Conservation (phyloP, 2,113 vertebrate species). For the Rana temporaria region DNA sequence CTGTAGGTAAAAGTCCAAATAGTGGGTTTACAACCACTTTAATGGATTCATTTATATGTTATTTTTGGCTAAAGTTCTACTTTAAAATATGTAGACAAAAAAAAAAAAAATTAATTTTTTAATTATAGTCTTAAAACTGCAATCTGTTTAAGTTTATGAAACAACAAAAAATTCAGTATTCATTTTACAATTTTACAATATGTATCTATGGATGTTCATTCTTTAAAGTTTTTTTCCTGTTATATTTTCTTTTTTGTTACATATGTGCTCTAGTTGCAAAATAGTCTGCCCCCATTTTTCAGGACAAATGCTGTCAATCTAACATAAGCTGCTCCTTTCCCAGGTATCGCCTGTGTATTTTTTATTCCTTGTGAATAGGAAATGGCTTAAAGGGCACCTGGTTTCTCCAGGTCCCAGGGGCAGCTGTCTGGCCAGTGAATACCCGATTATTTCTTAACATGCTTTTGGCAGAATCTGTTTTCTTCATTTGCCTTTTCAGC, state of each 20-base stretch:
- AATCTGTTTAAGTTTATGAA: too few relatives aligned
- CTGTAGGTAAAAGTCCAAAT: too few relatives aligned
- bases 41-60: too few relatives aligned
- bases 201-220: background rate
- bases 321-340: conserved; percentile 87
- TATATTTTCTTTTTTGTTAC: background rate
- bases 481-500: conserved; percentile 88
- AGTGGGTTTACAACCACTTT: too few relatives aligned
- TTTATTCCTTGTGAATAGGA: conserved; percentile 83
- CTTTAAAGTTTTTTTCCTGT: background rate
- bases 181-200: background rate
- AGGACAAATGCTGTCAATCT: conserved; percentile 54
- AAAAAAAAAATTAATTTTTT: too few relatives aligned
- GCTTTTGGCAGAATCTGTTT: conserved; percentile 88
- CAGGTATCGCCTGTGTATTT: conserved; percentile 83
- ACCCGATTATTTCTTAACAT: conserved; percentile 87
- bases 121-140: too few relatives aligned
- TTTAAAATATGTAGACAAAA: too few relatives aligned
- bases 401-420: conserved; percentile 84
- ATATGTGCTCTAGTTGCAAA: conserved; percentile 7
- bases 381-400: conserved; percentile 88
- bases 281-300: conserved; percentile 16
- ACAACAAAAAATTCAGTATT: background rate
- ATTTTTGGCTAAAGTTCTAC: too few relatives aligned
- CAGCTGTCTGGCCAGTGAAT: conserved; percentile 86